Conservation (phyloP, 2,888 invertebrate genomes). For the Eilema griseolum region DNA sequence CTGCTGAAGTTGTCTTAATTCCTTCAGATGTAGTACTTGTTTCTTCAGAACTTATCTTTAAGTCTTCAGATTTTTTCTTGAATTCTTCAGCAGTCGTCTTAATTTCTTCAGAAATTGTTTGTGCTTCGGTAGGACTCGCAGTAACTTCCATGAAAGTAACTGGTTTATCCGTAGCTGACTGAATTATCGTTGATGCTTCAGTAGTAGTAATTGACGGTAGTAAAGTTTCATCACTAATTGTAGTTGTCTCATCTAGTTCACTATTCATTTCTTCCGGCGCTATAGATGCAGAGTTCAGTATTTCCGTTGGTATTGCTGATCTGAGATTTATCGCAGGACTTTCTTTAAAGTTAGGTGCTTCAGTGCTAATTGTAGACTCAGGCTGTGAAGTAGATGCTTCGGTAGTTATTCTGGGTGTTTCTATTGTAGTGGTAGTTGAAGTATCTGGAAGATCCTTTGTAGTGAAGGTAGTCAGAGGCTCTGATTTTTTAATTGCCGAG, state of each 20-base stretch:
- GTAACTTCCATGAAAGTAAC: conserved; percentile 5
- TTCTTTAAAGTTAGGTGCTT: conserved; percentile 58
- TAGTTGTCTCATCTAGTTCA: conserved; percentile 58
- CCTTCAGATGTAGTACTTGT: conserved; percentile 39
- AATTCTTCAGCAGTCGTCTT: conserved; percentile 39
- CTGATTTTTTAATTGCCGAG: conserved; percentile 47
- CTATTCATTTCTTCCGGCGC: conserved; percentile 64
- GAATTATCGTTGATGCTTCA: conserved; percentile 24
- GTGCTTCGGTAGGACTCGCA: conserved; percentile 42
- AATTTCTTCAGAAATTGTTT: conserved; percentile 39
- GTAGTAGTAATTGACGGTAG: conserved; percentile 38
- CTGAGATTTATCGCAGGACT: conserved; percentile 74
- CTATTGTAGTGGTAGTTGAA: conserved; percentile 56
- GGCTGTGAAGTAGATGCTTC: conserved; percentile 49
- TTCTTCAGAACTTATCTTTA: conserved; percentile 43
- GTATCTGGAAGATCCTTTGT: conserved; percentile 53
- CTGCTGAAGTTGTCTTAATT: conserved; percentile 7
- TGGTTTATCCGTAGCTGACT: conserved; percentile 35
- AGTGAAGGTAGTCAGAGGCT: conserved; percentile 56
- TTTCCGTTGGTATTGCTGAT: conserved; percentile 77
- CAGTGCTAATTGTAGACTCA: conserved; percentile 49
- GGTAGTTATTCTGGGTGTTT: conserved; percentile 50
- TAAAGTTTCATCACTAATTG: conserved; percentile 17
- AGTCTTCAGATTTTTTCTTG: conserved; percentile 19
- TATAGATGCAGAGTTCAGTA: conserved; percentile 66